Conservation (phyloP, 1,140 invertebrate genomes). For the Papilio machaon region DNA sequence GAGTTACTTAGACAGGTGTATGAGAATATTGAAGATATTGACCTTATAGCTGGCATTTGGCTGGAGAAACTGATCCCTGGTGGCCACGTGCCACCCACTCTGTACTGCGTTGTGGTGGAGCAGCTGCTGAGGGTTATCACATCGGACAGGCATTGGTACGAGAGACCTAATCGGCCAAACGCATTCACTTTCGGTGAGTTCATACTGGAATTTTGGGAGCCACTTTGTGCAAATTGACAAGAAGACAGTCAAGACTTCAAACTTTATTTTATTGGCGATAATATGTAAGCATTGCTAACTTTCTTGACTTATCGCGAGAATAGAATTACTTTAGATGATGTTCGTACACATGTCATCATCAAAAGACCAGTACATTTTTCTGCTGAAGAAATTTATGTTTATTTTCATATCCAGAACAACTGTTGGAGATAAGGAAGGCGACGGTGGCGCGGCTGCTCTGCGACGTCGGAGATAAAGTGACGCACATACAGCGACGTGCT, state of each 20-base stretch:
- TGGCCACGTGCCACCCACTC: constrained; percentile 52
- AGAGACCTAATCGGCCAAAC: constrained; percentile 59
- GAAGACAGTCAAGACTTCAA: no score
- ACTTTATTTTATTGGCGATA: no score
- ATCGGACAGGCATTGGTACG: constrained; percentile 69
- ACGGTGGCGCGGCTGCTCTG: constrained; percentile 93
- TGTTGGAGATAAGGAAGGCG: constrained; percentile 92
- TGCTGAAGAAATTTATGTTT: background rate
- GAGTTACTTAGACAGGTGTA: constrained; percentile 62
- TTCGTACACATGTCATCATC: no score
- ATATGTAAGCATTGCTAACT: no score
- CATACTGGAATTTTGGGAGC: no score
- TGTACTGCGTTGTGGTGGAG: constrained; percentile 57
- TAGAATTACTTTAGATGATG: no score
- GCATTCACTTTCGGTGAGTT: constrained; percentile 59
- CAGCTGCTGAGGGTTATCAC: constrained; percentile 54
- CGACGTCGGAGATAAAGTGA: constrained; percentile 88
- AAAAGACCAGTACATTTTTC: no score
- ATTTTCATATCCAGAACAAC: constrained; percentile 85
- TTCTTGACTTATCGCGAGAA: no score
- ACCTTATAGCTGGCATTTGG: constrained; percentile 64
- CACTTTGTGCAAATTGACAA: no score
- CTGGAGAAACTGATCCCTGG: constrained; percentile 51
- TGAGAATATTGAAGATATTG: constrained; percentile 63
- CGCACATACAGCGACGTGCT: constrained; percentile 54